Evolutionary conservation across 1,140 invertebrate species (phyloP), one percentile per base, ranked within the genome.

Genomic region (Plodia interpunctella): DNA sequence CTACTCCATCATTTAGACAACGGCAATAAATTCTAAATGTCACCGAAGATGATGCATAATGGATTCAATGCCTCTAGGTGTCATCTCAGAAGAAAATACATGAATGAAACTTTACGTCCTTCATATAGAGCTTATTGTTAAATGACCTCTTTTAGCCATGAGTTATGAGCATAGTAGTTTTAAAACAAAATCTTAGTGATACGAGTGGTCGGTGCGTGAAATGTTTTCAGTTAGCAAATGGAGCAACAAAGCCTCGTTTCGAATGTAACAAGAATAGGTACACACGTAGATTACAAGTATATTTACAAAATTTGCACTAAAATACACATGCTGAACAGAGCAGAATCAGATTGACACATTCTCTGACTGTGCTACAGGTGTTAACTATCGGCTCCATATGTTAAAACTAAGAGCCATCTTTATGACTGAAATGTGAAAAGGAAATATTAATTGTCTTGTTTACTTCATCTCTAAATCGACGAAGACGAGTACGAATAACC

Each of bases 21-120:
- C 59, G 66, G 73, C 71, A 78, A 80, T 81, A 81, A 78, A 83
- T 80, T 77, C 68, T 72, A 72, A 80, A 80, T 77, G 77, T 80
- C 80, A 80, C 63, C 70, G 65, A 77, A 70, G 75, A 83, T 78
- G 74, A 78, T 74, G 70, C 68, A 76, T 80, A 80, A 78, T 80
- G 67, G 67, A 74, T 76, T 68, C 63, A 59, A 63, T 57, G 76
- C 80, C 67, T 65, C 60, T 55, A 74, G 69, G 64, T 74, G 68
- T 66, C 68, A 68, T 62, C 63, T 59, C 25, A 18, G 15, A 51
- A 49, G 17, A 55, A 59, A 51, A 53, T 18, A 53, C 60, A 65
- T 55, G 50, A 65, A 63, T 65, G 25, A 20, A 30, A 28, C 57
- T 54, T 52, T 63, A 57, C 59, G 56, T 62, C 60, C 55, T 65